Base-by-base conservation (phyloP, 2,888 invertebrate genomes). In the Philereme transversata region DNA sequence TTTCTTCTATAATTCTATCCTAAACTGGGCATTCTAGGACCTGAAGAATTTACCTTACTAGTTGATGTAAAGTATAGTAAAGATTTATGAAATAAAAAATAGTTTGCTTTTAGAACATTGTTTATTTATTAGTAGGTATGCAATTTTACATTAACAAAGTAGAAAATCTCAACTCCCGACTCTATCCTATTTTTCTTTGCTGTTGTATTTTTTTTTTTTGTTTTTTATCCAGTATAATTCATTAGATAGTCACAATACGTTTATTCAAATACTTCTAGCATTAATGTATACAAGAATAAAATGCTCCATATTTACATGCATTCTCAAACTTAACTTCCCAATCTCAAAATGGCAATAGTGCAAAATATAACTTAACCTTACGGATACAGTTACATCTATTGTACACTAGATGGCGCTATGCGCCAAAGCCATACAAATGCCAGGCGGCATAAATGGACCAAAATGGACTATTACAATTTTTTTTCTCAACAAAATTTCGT, bases 381-480 rank as follows among this genome's bases (percentile, higher is more conserved):
- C 56, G 66, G 67, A 70, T 62, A 45, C 41, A 65, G 67, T 71
- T 22, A 73, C 69, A 65, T 61, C 76, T 71, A 75, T 64, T 69
- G 69, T 49, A 71, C 63, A 73, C 73, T 78, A 86, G 82, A 84
- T 84, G 87, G 87, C 88, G 82, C 65, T 81, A 64, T 41, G 76
- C 79, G 88, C 87, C 86, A 46, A 83, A 82, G 84, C 76, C 68
- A 62, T 60, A 70, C 43, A 65, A 63, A 65, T 64, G 70, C 67
- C 54, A 48, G 40, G 5, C 33, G 61, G 62, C 54, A 49, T 65
- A 66, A 55, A 57, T 53, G 60, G 41, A 63, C 66, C 65, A 45
- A 65, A 55, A 59, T 50, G 62, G 60, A 49, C 45, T 45, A 22
- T 49, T 51, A 60, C 46, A 57, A 64, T 70, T 77, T 77, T 76